Evolutionary conservation across 2,797 vertebrate genomes (phyloP).

Genomic region (Oreochromis grahami): DNA sequence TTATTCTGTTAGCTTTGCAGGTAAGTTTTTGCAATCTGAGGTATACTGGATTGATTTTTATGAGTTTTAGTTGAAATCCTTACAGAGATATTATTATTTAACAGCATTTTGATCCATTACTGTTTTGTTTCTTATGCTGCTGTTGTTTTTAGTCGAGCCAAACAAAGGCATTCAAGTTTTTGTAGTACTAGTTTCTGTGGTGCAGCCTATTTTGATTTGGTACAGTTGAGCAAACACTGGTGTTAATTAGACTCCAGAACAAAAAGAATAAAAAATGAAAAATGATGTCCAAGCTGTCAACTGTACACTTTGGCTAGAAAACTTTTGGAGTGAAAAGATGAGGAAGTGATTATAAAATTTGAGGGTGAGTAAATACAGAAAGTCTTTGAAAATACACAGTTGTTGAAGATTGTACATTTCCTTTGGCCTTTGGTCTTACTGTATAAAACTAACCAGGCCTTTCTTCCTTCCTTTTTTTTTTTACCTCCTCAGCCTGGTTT

Average conservation of each 20-base stretch:
- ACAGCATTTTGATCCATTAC: not conserved
- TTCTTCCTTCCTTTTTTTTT: not conserved
- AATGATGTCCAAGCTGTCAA: not conserved
- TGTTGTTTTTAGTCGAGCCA: not conserved
- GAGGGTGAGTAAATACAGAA: not conserved
- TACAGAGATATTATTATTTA: not conserved
- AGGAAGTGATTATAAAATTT: not conserved
- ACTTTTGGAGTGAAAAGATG: not conserved
- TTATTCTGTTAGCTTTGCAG: not conserved
- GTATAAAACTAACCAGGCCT: conserved; percentile 14
- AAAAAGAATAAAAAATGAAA: not conserved
- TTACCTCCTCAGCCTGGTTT: not conserved
- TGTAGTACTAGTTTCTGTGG: not conserved
- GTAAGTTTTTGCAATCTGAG: not conserved
- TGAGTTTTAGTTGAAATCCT: not conserved
- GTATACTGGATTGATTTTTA: not conserved
- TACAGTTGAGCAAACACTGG: not conserved
- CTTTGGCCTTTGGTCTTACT: conserved; percentile 13
- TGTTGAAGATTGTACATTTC: not conserved
- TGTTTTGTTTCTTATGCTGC: not conserved
- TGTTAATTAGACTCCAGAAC: not conserved
- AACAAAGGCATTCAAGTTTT: not conserved
- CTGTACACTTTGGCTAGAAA: not conserved
- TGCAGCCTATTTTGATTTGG: not conserved
- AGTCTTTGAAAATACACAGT: not conserved